These are phyloP conservation scores for Synergus japonicus DNA, from an alignment of 2,888 invertebrate genomes.

Conservation along the genomic window DNA sequence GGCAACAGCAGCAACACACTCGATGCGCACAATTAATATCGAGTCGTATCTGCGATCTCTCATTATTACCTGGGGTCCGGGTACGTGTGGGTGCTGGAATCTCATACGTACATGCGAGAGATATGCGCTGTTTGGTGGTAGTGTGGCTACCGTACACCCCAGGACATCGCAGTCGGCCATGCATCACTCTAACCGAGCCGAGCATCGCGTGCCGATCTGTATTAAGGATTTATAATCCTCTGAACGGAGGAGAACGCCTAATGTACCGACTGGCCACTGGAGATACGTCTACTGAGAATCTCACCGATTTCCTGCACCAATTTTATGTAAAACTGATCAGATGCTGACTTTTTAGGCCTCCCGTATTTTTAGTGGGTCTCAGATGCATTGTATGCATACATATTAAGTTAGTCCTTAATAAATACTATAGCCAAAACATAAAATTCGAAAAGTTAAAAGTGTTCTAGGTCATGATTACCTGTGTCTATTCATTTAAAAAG, in stretches of 20 bases:
- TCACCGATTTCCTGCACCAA: conserved; percentile 16
- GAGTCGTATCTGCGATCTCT: conserved; percentile 76
- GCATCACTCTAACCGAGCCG: conserved; percentile 76
- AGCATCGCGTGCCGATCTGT: conserved; percentile 77
- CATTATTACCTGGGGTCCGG: conserved; percentile 72
- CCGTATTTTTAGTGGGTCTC: not conserved
- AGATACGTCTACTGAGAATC: conserved; percentile 44
- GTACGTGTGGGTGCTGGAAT: conserved; percentile 64
- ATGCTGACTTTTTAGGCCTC: not conserved
- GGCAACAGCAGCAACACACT: conserved; percentile 54
- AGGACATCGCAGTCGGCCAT: conserved; percentile 73
- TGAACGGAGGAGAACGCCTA: conserved; percentile 65
- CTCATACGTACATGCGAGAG: conserved; percentile 62
- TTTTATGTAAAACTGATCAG: conserved; percentile 8
- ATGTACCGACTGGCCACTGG: conserved; percentile 63
- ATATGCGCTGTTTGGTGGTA: conserved; percentile 61
- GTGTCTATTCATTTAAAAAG: too few species aligned
- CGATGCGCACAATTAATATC: conserved; percentile 75
- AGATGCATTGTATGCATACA: not conserved
- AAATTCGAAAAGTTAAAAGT: too few species aligned
- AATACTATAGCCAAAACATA: too few species aligned
- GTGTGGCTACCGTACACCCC: conserved; percentile 75
- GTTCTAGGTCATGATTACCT: too few species aligned
- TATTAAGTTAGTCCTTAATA: too few species aligned
- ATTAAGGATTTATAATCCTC: conserved; percentile 76